phyloP scores from a whole-genome alignment of 1,140 invertebrate species.

The Subanguina moxae region DNA sequence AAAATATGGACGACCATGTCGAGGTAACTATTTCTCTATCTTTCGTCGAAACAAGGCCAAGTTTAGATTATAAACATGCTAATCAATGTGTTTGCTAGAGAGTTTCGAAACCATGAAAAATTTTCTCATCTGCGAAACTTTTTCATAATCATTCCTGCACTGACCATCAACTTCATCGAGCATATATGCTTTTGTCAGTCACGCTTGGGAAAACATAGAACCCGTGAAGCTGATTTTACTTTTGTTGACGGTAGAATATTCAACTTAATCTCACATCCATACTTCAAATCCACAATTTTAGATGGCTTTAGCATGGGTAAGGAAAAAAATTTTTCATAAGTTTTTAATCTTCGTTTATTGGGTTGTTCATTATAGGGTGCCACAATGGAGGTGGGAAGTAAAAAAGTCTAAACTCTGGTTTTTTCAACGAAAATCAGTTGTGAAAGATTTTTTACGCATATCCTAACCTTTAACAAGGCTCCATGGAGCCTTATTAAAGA shows the following conservation, averaged over 20 bases:
- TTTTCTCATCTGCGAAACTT: constrained; percentile 89
- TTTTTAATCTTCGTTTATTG: constrained; percentile 2
- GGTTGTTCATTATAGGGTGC: neutral
- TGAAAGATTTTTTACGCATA: too few species aligned
- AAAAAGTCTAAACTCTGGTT: too few species aligned
- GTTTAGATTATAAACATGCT: constrained; percentile 67
- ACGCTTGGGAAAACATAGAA: constrained; percentile 74
- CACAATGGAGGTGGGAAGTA: too few species aligned
- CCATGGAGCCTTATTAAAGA: too few species aligned
- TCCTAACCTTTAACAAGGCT: too few species aligned
- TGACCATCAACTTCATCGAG: constrained; percentile 91
- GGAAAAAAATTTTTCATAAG: constrained; percentile 11
- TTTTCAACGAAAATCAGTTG: too few species aligned
- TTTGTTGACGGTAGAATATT: constrained; percentile 72
- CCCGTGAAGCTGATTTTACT: constrained; percentile 67
- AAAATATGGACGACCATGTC: constrained; percentile 77
- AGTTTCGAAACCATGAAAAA: constrained; percentile 73
- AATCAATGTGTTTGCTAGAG: constrained; percentile 83
- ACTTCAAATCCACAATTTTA: neutral
- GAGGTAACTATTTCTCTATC: constrained; percentile 66
- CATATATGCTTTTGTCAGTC: constrained; percentile 86
- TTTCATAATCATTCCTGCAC: constrained; percentile 83
- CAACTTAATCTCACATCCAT: neutral
- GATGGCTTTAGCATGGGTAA: constrained; percentile 69
- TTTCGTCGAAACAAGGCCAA: constrained; percentile 14